Evolutionary conservation across 2,888 invertebrate species (phyloP).

Genomic region (Aleiodes leptofemur): DNA sequence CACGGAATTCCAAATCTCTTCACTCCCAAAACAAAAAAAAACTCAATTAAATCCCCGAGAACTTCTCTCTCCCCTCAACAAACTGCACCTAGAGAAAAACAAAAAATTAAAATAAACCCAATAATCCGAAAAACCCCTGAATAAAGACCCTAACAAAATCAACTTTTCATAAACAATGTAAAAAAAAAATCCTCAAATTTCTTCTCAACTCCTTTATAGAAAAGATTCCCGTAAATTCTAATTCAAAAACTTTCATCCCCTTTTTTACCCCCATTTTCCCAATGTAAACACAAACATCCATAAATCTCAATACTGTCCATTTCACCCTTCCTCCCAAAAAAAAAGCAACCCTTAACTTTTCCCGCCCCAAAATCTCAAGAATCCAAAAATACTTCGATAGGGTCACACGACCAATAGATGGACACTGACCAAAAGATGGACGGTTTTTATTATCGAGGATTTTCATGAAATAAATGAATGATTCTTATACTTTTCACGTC

Average conservation of each 20-base stretch:
- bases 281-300: slow-evolving; percentile 26
- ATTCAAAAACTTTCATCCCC: background rate
- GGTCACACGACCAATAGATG: too few species aligned
- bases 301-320: slow-evolving; percentile 17
- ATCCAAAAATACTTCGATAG: too few species aligned
- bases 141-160: background rate
- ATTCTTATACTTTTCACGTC: too few species aligned
- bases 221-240: slow-evolving; percentile 3
- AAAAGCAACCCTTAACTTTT: background rate
- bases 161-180: background rate
- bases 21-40: too few species aligned
- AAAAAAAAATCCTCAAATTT: background rate
- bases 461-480: too few species aligned
- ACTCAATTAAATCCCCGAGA: too few species aligned
- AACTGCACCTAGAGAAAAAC: too few species aligned
- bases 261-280: background rate
- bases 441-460: too few species aligned
- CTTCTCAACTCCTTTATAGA: background rate
- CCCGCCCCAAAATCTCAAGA: background rate
- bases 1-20: too few species aligned
- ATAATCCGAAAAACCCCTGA: slow-evolving; percentile 1
- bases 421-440: too few species aligned
- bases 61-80: too few species aligned
- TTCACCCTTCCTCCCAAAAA: background rate
- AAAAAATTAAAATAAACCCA: too few species aligned